A percentile compares a stretch with the other conserved stretches of the same genome.
Evolutionary conservation across 2,113 vertebrate species (phyloP).

Genomic region (Nothocercus julius): DNA sequence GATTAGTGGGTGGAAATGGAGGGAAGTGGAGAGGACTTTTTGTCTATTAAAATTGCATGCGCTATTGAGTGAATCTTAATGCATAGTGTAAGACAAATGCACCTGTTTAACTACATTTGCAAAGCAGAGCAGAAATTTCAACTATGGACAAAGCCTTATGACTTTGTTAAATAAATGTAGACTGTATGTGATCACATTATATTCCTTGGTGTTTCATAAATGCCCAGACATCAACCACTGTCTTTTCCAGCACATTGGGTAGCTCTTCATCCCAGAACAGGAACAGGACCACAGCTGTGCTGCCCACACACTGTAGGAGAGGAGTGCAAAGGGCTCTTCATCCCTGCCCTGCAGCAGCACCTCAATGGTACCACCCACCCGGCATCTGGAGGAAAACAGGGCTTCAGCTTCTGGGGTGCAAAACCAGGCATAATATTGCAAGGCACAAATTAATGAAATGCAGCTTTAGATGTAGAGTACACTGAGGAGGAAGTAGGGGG

Average conservation of each 20-base stretch:
- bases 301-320: background rate
- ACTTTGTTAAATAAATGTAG: background rate
- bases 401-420: fast-evolving
- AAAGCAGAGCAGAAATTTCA: background rate
- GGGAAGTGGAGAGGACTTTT: background rate
- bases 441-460: background rate
- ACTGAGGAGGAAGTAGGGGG: background rate
- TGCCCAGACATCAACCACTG: background rate
- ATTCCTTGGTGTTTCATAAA: background rate
- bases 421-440: background rate
- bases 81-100: background rate
- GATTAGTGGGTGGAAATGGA: background rate
- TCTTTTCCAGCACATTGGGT: background rate
- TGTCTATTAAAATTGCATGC: background rate
- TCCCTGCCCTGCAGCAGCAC: background rate
- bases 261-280: background rate
- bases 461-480: background rate
- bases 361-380: background rate
- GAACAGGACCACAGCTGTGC: too few relatives aligned
- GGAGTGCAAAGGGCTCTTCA: background rate
- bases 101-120: background rate
- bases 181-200: background rate
- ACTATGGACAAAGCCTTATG: background rate
- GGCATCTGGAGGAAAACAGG: too few relatives aligned
- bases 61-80: background rate